Percentiles rank a stretch among this genome's conserved stretches.
phyloP scores from a whole-genome alignment of 2,113 vertebrate genomes.

The Scomber scombrus region DNA sequence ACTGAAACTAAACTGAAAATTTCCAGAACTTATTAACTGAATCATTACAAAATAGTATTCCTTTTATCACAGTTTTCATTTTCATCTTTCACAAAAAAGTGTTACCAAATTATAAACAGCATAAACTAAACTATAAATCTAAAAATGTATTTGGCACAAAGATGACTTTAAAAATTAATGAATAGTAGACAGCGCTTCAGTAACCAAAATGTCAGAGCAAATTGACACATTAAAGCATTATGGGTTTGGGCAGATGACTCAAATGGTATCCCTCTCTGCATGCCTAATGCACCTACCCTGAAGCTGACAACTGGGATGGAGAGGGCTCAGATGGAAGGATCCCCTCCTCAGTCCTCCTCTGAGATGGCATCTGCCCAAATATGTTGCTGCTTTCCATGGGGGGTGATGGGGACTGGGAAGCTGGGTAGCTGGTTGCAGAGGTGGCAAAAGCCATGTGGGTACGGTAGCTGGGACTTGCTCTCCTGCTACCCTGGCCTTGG shows the following conservation, averaged over 20 bases:
- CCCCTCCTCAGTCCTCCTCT: constrained; percentile 92
- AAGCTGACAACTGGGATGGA: constrained; percentile 93
- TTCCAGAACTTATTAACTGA: constrained; percentile 63
- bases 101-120: constrained; percentile 20
- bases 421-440: constrained; percentile 90
- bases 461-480: constrained; percentile 86
- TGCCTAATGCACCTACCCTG: constrained; percentile 93
- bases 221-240: constrained; percentile 76
- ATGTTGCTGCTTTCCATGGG: constrained; percentile 91
- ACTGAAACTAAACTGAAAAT: constrained; percentile 57
- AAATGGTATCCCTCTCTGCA: constrained; percentile 72
- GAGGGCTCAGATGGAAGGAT: constrained; percentile 94
- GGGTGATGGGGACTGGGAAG: constrained; percentile 89
- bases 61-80: constrained; percentile 26
- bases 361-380: constrained; percentile 93
- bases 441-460: constrained; percentile 91
- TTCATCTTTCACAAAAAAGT: constrained; percentile 20
- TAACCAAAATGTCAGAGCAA: constrained; percentile 70
- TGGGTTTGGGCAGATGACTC: constrained; percentile 73
- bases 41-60: constrained; percentile 60
- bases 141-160: constrained; percentile 35
- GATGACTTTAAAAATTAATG: constrained; percentile 45
- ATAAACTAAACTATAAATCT: constrained; percentile 25
- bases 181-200: constrained; percentile 39
- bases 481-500: constrained; percentile 91